Conservation (phyloP, 1,140 invertebrate species). For the Drepana arcuata region DNA sequence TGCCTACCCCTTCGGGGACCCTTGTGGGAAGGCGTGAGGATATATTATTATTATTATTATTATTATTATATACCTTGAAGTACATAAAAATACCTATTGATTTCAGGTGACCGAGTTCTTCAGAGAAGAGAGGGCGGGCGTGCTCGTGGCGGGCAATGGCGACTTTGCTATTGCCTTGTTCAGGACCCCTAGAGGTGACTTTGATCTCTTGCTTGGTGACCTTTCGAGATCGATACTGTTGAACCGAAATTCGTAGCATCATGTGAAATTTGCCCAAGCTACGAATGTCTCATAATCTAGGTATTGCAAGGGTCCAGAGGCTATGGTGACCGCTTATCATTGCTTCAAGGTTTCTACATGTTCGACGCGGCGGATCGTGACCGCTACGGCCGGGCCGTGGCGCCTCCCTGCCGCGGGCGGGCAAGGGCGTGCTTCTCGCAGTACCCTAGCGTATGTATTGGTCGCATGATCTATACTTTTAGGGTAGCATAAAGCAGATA, state of each 20-base stretch:
- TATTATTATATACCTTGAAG: background rate
- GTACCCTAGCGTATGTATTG: conserved; percentile 43
- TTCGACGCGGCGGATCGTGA: conserved; percentile 54
- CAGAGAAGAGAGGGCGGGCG: conserved; percentile 41
- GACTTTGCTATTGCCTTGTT: conserved; percentile 53
- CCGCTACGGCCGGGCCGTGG: conserved; percentile 46
- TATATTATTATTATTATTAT: too few relatives aligned
- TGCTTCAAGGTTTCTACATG: conserved; percentile 63
- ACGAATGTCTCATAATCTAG: too few relatives aligned
- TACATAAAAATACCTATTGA: background rate
- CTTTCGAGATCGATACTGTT: conserved; percentile 47
- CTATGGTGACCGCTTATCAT: too few relatives aligned
- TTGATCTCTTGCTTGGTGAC: conserved; percentile 56
- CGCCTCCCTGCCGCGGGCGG: conserved; percentile 37
- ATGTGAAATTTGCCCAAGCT: too few relatives aligned
- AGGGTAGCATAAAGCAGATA: too few relatives aligned
- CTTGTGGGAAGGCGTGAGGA: too few relatives aligned
- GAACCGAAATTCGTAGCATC: too few relatives aligned
- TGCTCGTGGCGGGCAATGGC: conserved; percentile 38
- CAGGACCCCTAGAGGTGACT: conserved; percentile 50
- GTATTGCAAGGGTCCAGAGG: too few relatives aligned
- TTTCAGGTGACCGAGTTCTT: conserved; percentile 48
- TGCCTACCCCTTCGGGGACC: too few relatives aligned
- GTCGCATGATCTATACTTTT: too few relatives aligned
- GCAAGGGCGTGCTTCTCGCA: conserved; percentile 53